These are phyloP conservation scores for Epinephelus lanceolatus DNA, from an alignment of 2,113 vertebrate species.

Conservation along the genomic window DNA sequence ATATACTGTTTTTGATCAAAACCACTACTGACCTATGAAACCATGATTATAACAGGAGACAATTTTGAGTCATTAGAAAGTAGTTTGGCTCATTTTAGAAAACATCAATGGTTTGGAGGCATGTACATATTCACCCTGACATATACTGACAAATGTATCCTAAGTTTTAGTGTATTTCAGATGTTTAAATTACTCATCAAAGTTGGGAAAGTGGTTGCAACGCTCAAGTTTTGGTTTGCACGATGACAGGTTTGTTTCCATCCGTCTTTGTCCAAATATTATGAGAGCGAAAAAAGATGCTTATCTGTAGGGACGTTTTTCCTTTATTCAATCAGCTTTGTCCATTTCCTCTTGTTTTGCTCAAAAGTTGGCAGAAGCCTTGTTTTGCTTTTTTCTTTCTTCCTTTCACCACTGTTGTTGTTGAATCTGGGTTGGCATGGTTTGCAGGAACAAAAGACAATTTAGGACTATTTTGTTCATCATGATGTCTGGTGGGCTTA, in stretches of 20 bases:
- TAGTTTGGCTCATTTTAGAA: slow-evolving; percentile 13
- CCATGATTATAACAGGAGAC: slow-evolving; percentile 24
- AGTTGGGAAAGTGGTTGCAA: not conserved
- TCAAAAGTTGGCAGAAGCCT: slow-evolving; percentile 40
- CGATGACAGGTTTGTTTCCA: slow-evolving; percentile 53
- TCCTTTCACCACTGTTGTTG: slow-evolving; percentile 26
- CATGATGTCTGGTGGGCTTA: not conserved
- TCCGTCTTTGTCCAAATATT: slow-evolving; percentile 55
- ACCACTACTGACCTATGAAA: slow-evolving; percentile 8
- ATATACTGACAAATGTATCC: not conserved
- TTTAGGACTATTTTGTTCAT: not conserved
- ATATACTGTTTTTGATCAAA: slow-evolving; percentile 31
- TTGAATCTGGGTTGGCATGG: slow-evolving; percentile 35
- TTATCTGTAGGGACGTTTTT: slow-evolving; percentile 50
- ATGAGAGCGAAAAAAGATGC: slow-evolving; percentile 55
- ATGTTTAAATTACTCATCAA: slow-evolving; percentile 45
- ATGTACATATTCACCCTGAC: not conserved
- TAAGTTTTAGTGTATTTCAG: not conserved
- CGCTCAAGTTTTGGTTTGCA: slow-evolving; percentile 18
- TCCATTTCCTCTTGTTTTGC: slow-evolving; percentile 55
- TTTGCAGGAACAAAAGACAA: slow-evolving; percentile 28
- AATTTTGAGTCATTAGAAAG: slow-evolving; percentile 2
- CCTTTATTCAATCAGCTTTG: slow-evolving; percentile 61
- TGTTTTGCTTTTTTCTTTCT: slow-evolving; percentile 36
- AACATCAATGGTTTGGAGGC: not conserved